Evolutionary conservation across 2,888 invertebrate genomes (phyloP).

Genomic region (Amblyjoppa proteus): DNA sequence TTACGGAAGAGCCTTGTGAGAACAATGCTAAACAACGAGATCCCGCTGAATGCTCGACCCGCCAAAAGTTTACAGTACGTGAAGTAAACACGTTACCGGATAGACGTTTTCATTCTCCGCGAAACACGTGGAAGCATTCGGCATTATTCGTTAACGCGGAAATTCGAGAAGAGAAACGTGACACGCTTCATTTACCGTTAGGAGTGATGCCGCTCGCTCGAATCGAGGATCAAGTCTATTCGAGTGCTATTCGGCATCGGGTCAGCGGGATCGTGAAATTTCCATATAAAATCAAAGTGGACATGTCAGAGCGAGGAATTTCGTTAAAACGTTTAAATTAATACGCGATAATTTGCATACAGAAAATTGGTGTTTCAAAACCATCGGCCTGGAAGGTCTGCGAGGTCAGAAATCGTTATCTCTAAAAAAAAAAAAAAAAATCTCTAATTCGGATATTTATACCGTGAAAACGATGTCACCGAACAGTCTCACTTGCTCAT

Average conservation of each 20-base stretch:
- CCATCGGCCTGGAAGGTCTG: not conserved
- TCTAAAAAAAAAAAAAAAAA: not conserved
- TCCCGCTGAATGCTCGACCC: not conserved
- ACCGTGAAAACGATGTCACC: constrained; percentile 20
- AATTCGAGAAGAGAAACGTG: constrained; percentile 34
- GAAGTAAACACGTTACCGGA: not conserved
- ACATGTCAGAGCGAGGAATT: not conserved
- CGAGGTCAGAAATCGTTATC: not conserved
- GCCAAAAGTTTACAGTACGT: not conserved
- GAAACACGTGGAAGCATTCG: not conserved
- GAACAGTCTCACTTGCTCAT: not conserved
- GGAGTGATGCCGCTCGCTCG: not conserved
- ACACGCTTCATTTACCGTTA: constrained; percentile 50
- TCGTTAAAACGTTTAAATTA: not conserved
- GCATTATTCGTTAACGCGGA: constrained; percentile 29
- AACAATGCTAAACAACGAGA: not conserved
- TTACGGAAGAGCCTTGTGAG: not conserved
- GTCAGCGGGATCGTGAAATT: not conserved
- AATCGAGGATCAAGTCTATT: not conserved
- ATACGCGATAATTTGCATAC: not conserved
- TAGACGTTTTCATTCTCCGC: not conserved
- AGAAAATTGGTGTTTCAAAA: not conserved
- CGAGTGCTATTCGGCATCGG: not conserved
- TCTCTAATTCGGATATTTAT: not conserved
- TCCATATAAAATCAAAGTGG: not conserved